Percentiles rank a stretch among this genome's conserved stretches.
Evolutionary conservation across 37 sponge, comb jelly and placozoan genomes (phyloP).

Genomic region (Ephydatia muelleri): DNA sequence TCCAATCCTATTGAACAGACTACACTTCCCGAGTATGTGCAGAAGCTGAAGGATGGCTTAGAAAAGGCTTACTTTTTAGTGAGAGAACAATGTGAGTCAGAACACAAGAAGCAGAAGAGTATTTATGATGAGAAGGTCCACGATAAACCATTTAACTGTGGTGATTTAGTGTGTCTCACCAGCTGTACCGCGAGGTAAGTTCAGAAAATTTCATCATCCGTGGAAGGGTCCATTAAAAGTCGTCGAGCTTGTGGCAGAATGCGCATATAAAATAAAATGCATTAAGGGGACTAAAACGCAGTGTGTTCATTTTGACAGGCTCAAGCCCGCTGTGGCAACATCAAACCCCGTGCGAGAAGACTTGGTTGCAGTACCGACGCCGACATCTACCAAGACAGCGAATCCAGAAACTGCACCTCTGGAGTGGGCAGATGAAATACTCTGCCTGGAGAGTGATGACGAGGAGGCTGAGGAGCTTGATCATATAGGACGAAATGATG

Average conservation of each 20-base stretch:
- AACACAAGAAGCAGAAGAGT: slow-evolving; percentile 2
- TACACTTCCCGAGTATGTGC: background rate
- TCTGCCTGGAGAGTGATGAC: no score
- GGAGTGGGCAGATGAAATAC: no score
- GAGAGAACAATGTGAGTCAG: background rate
- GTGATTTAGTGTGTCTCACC: slow-evolving; percentile 29
- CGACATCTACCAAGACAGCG: no score
- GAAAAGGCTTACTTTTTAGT: background rate
- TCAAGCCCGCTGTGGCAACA: slow-evolving; percentile 1
- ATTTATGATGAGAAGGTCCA: background rate
- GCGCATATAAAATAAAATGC: slow-evolving; percentile 8
- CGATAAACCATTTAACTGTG: background rate
- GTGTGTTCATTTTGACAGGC: slow-evolving; percentile 31
- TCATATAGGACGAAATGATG: no score
- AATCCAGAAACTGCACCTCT: no score
- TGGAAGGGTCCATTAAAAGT: slow-evolving; percentile 30
- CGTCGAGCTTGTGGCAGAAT: background rate
- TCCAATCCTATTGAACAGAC: slow-evolving; percentile 29
- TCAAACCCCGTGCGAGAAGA: no score
- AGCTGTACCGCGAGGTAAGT: background rate
- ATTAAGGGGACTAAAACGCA: background rate
- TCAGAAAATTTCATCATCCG: slow-evolving; percentile 18
- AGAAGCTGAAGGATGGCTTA: slow-evolving; percentile 4
- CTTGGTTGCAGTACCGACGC: no score
- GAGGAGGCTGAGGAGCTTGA: no score